These are phyloP conservation scores for Nephrotoma guestfalica DNA, from an alignment of 2,888 invertebrate species.

Conservation along the genomic window DNA sequence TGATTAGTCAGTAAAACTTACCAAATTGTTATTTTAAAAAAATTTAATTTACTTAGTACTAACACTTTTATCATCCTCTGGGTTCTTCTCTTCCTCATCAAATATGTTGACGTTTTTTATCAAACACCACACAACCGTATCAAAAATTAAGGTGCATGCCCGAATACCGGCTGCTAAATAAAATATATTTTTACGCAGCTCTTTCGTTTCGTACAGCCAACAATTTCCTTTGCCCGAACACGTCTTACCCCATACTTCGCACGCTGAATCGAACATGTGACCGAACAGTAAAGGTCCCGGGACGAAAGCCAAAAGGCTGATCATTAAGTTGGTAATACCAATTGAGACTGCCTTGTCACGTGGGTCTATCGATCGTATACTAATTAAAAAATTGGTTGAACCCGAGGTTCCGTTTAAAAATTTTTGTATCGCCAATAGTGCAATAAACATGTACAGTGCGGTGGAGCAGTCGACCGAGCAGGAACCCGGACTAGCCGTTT, in stretches of 20 bases:
- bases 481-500: conserved; percentile 35
- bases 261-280: conserved; percentile 45
- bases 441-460: conserved; percentile 38
- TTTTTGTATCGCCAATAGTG: conserved; percentile 40
- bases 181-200: conserved; percentile 20
- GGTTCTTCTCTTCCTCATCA: conserved; percentile 34
- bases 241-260: conserved; percentile 48
- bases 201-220: conserved; percentile 46
- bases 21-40: neutral
- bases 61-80: neutral
- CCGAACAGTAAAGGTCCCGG: conserved; percentile 57
- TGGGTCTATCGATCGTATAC: conserved; percentile 47
- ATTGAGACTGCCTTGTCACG: conserved; percentile 48
- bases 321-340: conserved; percentile 43
- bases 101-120: conserved; percentile 43
- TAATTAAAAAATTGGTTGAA: conserved; percentile 45
- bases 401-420: conserved; percentile 45
- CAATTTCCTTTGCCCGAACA: conserved; percentile 42
- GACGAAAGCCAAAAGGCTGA: conserved; percentile 47
- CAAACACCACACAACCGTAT: conserved; percentile 42
- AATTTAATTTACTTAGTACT: neutral
- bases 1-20: neutral
- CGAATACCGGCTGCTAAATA: conserved; percentile 26
- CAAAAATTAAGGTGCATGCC: conserved; percentile 32
- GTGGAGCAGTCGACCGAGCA: conserved; percentile 42